phyloP scores from a whole-genome alignment of 2,888 invertebrate genomes.

The Acheta domesticus region DNA sequence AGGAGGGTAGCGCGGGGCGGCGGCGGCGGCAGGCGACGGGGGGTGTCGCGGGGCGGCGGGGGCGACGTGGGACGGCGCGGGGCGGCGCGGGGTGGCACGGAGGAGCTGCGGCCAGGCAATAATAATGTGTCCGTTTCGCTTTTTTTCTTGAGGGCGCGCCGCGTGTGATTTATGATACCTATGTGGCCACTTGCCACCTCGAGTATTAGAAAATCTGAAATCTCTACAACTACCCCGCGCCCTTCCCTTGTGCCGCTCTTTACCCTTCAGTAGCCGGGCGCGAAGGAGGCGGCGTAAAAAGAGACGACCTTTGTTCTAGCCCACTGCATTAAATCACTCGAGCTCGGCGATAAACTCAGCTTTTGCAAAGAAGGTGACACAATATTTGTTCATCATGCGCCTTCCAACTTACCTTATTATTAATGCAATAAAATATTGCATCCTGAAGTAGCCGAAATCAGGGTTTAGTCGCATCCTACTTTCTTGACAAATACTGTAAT shows the following conservation, averaged over 20 bases:
- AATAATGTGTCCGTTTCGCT: constrained; percentile 20
- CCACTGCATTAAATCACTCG: constrained; percentile 28
- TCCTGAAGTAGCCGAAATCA: too few relatives aligned
- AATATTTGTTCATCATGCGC: constrained; percentile 23
- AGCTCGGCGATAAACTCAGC: not conserved
- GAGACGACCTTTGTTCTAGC: constrained; percentile 26
- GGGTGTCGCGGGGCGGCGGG: too few relatives aligned
- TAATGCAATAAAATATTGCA: not conserved
- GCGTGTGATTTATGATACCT: constrained; percentile 31
- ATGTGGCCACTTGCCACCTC: constrained; percentile 33
- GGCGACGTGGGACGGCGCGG: too few relatives aligned
- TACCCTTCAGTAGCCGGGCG: not conserved
- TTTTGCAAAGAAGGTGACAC: not conserved
- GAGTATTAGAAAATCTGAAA: constrained; percentile 33
- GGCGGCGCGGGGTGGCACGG: too few relatives aligned
- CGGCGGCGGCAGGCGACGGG: too few relatives aligned
- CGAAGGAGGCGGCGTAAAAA: not conserved
- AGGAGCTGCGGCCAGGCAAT: not conserved
- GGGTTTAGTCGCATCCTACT: too few relatives aligned
- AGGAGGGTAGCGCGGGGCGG: too few relatives aligned
- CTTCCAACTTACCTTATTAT: not conserved
- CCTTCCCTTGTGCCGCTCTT: constrained; percentile 23
- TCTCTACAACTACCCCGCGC: constrained; percentile 25
- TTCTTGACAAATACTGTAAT: too few relatives aligned
- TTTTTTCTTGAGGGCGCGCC: constrained; percentile 11